Evolutionary conservation across 2,113 vertebrate species (phyloP).

Genomic region (Clupea harengus): DNA sequence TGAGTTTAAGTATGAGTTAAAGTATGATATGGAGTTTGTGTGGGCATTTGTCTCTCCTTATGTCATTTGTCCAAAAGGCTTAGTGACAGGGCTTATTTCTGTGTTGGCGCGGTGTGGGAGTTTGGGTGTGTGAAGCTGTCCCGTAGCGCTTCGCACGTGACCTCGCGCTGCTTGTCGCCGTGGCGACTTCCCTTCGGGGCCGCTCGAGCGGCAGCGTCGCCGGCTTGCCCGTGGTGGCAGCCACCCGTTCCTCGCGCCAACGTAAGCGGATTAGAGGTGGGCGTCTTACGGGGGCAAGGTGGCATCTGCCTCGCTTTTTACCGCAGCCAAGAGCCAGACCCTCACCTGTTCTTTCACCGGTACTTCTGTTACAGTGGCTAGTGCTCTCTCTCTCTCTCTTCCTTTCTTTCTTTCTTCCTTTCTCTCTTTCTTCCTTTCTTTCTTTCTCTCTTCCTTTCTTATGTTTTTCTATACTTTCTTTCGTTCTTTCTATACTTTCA

Average conservation of each 20-base stretch:
- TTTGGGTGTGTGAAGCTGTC: background rate
- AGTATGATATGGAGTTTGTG: background rate
- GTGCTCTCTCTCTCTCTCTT: background rate
- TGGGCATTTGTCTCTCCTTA: background rate
- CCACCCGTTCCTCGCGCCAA: slow-evolving; percentile 35
- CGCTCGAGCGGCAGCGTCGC: slow-evolving; percentile 4
- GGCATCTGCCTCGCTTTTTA: slow-evolving; percentile 44
- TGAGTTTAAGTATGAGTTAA: no score
- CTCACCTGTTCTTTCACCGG: background rate
- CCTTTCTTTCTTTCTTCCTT: background rate
- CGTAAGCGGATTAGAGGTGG: slow-evolving; percentile 52
- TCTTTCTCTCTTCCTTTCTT: background rate
- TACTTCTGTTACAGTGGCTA: background rate
- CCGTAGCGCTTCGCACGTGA: background rate
- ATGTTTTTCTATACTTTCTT: background rate
- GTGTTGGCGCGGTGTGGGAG: background rate
- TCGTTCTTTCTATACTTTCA: background rate
- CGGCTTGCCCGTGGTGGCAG: slow-evolving; percentile 29
- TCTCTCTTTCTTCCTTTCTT: background rate
- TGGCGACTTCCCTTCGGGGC: background rate
- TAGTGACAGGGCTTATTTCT: slow-evolving; percentile 5
- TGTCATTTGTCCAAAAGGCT: background rate
- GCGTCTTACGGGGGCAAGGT: slow-evolving; percentile 31
- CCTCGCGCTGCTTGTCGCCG: background rate
- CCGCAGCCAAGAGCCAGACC: slow-evolving; percentile 32